Conservation (phyloP, 2,888 invertebrate genomes). For the Cryptocephalus moraei region DNA sequence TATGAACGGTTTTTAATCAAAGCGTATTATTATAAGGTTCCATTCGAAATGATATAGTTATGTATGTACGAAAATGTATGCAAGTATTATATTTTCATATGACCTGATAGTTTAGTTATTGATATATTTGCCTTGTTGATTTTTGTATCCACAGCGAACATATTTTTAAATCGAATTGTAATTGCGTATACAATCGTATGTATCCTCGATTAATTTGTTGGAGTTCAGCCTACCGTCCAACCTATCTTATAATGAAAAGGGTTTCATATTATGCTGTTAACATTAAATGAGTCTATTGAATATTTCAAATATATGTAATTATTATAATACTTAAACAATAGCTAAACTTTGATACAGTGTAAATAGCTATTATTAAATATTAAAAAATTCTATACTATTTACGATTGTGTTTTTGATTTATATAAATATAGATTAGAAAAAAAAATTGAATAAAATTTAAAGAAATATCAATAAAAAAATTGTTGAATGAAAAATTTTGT, state of each 20-base stretch:
- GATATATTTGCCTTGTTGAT: too few relatives aligned
- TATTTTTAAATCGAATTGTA: too few relatives aligned
- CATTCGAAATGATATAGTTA: too few relatives aligned
- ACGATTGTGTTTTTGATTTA: slow-evolving; percentile 4
- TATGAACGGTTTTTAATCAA: too few relatives aligned
- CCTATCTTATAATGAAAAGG: slow-evolving; percentile 2
- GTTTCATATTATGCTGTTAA: slow-evolving; percentile 27
- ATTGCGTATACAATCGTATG: too few relatives aligned
- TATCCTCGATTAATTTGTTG: too few relatives aligned
- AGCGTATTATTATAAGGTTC: too few relatives aligned
- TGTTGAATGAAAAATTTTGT: slow-evolving; percentile 11
- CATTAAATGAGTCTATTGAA: slow-evolving; percentile 33
- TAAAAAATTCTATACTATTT: slow-evolving; percentile 20
- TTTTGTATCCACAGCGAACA: too few relatives aligned
- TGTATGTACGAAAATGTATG: too few relatives aligned
- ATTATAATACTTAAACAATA: slow-evolving; percentile 22
- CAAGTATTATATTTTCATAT: too few relatives aligned
- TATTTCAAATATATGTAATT: slow-evolving; percentile 27
- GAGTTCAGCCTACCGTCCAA: too few relatives aligned
- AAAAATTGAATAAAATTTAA: neutral
- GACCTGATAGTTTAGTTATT: too few relatives aligned
- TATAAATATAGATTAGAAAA: neutral
- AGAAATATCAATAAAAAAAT: slow-evolving; percentile 9
- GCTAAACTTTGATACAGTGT: slow-evolving; percentile 34
- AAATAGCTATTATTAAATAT: slow-evolving; percentile 33